A percentile compares a stretch with the other conserved stretches of the same genome.
Evolutionary conservation across 2,113 vertebrate genomes (phyloP).

Genomic region (Lophura nycthemera): DNA sequence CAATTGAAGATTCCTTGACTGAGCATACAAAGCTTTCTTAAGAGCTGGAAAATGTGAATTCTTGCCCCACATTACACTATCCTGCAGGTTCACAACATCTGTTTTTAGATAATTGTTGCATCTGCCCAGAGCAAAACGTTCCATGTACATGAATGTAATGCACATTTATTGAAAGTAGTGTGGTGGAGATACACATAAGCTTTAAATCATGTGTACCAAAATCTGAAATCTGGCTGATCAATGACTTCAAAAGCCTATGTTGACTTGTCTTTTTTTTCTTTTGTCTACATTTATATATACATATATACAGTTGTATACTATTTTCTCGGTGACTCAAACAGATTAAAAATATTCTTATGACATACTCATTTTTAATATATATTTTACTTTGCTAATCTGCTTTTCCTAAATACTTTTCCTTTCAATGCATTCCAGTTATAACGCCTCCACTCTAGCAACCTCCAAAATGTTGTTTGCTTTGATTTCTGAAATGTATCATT

Average conservation of each 20-base stretch:
- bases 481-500: neutral
- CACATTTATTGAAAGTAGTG: neutral
- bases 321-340: neutral
- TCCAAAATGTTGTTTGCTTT: neutral
- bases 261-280: neutral
- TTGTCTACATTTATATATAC: neutral
- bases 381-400: neutral
- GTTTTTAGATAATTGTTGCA: neutral
- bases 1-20: neutral
- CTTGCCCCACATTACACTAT: neutral
- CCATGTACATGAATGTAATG: accelerated
- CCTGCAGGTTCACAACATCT: accelerated
- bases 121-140: neutral
- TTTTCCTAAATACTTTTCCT: neutral
- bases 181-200: neutral
- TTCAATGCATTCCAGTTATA: neutral
- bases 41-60: neutral
- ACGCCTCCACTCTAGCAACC: neutral
- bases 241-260: neutral
- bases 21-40: neutral
- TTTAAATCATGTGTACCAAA: neutral
- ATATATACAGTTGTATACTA: neutral
- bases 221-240: neutral
- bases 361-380: neutral
- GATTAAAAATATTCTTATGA: neutral